phyloP scores from a whole-genome alignment of 2,888 invertebrate species.

The Ashinkailepas kermadecensis region DNA sequence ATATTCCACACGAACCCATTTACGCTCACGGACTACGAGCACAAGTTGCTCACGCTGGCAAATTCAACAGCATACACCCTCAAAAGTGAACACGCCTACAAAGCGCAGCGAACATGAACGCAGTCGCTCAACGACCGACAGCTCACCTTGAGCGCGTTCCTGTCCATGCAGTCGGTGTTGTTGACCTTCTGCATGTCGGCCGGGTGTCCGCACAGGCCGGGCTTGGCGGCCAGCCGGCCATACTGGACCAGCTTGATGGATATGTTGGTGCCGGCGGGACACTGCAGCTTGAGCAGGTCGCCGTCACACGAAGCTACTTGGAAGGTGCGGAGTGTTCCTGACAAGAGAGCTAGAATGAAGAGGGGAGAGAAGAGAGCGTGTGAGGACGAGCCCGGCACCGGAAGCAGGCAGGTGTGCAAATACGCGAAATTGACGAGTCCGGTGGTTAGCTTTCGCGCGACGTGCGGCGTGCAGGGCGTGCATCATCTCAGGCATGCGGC shows the following conservation, averaged over 20 bases:
- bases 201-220: slow-evolving; percentile 48
- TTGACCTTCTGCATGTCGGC: slow-evolving; percentile 32
- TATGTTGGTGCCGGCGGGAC: slow-evolving; percentile 85
- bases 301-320: slow-evolving; percentile 89
- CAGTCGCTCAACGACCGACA: neutral
- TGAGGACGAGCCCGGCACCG: slow-evolving; percentile 1
- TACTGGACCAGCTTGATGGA: slow-evolving; percentile 86
- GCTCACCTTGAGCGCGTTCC: slow-evolving; percentile 38
- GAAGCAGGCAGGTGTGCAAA: neutral
- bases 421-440: too few relatives aligned
- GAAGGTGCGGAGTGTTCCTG: slow-evolving; percentile 82
- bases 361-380: slow-evolving; percentile 19
- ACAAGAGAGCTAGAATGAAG: slow-evolving; percentile 65
- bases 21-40: too few relatives aligned
- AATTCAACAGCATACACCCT: too few relatives aligned
- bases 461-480: too few relatives aligned
- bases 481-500: too few relatives aligned
- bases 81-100: too few relatives aligned
- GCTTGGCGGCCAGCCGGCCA: slow-evolving; percentile 50
- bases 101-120: too few relatives aligned
- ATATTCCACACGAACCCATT: too few relatives aligned
- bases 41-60: too few relatives aligned
- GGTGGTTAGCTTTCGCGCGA: too few relatives aligned
- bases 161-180: slow-evolving; percentile 39
- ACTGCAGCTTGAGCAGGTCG: slow-evolving; percentile 74